Conservation (phyloP, 2,113 vertebrate species). For the Nannospalax galili region DNA sequence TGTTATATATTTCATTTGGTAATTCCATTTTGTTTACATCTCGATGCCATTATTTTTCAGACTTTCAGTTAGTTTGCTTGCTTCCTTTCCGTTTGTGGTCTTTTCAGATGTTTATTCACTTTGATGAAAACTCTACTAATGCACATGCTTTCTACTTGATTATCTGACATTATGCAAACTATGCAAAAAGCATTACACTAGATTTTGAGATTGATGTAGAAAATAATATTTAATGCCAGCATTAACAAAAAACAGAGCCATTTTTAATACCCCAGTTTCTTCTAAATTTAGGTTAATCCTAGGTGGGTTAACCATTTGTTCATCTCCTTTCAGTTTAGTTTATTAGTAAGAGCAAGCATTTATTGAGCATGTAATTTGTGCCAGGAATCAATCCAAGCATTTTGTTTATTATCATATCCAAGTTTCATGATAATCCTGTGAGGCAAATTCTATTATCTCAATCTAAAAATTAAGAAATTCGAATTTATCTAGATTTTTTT, state of each 20-base stretch:
- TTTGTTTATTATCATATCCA: slow-evolving; percentile 27
- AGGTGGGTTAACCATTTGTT: slow-evolving; percentile 1
- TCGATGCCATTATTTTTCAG: neutral
- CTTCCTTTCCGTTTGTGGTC: neutral
- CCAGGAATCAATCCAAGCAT: neutral
- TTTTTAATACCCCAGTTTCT: neutral
- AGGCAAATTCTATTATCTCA: neutral
- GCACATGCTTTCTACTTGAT: neutral
- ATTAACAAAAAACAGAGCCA: neutral
- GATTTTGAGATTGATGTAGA: neutral
- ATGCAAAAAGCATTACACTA: neutral
- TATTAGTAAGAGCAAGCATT: neutral
- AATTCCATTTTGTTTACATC: neutral
- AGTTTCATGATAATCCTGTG: neutral
- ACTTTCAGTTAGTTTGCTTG: neutral
- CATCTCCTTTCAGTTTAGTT: neutral
- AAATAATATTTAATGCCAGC: slow-evolving; percentile 5
- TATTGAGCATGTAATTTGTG: neutral
- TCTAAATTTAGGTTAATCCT: slow-evolving; percentile 23
- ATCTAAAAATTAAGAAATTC: slow-evolving; percentile 20
- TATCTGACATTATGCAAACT: neutral
- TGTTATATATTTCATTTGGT: no score
- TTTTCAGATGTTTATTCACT: neutral
- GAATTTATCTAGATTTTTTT: neutral
- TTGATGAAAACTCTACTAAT: neutral